phyloP scores from a whole-genome alignment of 2,797 vertebrate genomes.

The Gadopsis marmoratus region DNA sequence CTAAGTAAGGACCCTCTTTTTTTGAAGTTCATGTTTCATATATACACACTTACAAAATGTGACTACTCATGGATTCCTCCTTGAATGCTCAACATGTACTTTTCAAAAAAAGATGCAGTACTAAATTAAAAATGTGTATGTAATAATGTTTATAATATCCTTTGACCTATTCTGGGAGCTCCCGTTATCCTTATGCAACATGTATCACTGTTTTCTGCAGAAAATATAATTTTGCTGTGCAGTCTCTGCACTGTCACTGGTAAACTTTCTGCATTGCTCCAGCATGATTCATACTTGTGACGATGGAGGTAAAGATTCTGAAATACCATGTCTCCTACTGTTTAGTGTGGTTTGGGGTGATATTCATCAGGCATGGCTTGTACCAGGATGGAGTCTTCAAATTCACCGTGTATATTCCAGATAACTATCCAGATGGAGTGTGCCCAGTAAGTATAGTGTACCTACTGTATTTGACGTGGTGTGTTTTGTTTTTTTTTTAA shows the following conservation, averaged over 20 bases:
- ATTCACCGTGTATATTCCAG: constrained; percentile 99
- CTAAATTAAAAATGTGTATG: neutral
- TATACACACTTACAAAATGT: neutral
- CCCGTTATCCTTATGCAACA: neutral
- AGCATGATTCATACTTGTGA: neutral
- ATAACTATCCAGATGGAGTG: constrained; percentile 98
- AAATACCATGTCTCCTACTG: constrained; percentile 11
- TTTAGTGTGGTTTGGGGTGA: constrained; percentile 99
- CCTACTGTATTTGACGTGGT: neutral
- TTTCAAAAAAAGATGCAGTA: neutral
- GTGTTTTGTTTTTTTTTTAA: too few species aligned
- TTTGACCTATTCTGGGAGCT: neutral
- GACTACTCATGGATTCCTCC: neutral
- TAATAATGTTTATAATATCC: neutral
- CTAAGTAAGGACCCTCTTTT: constrained; percentile 89
- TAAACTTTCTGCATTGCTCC: neutral
- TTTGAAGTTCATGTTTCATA: neutral
- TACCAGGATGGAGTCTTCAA: constrained; percentile 99
- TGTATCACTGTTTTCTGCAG: neutral
- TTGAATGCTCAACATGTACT: neutral
- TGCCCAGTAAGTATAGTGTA: constrained; percentile 91
- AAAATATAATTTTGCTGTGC: neutral
- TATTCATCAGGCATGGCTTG: constrained; percentile 97
- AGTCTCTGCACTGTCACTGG: neutral
- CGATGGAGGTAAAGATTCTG: neutral